phyloP scores from a whole-genome alignment of 2,113 vertebrate species.

The Dicrurus megarhynchus region DNA sequence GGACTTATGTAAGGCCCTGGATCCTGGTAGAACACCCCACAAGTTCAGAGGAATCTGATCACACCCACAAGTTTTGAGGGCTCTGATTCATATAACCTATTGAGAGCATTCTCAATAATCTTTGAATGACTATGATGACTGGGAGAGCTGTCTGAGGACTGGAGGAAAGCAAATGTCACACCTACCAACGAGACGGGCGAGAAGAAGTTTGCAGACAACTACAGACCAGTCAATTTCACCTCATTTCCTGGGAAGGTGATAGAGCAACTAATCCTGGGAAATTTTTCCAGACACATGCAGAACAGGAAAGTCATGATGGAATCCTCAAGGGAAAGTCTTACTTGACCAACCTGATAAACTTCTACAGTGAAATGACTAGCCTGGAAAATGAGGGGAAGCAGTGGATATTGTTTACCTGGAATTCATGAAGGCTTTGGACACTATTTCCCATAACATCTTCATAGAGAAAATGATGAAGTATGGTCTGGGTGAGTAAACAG shows the following conservation, averaged over 20 bases:
- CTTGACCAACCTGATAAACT: neutral
- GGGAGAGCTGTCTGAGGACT: neutral
- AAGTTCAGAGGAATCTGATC: neutral
- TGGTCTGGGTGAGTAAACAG: neutral
- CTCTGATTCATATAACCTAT: neutral
- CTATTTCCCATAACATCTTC: neutral
- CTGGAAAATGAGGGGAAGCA: neutral
- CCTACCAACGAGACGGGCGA: neutral
- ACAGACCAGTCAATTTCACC: neutral
- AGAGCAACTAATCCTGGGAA: neutral
- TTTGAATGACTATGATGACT: neutral
- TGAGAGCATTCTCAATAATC: neutral
- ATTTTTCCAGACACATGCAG: neutral
- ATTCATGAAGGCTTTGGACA: neutral
- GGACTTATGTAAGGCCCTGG: neutral
- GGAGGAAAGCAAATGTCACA: neutral
- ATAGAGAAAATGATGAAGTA: neutral
- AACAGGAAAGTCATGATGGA: neutral
- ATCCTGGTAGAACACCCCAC: neutral
- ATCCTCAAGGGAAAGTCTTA: neutral
- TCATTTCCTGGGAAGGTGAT: neutral
- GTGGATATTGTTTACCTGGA: neutral
- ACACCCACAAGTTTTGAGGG: neutral
- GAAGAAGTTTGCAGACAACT: neutral
- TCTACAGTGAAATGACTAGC: neutral